Evolutionary conservation across 2,113 vertebrate genomes (phyloP).

Genomic region (Mus musculus): DNA sequence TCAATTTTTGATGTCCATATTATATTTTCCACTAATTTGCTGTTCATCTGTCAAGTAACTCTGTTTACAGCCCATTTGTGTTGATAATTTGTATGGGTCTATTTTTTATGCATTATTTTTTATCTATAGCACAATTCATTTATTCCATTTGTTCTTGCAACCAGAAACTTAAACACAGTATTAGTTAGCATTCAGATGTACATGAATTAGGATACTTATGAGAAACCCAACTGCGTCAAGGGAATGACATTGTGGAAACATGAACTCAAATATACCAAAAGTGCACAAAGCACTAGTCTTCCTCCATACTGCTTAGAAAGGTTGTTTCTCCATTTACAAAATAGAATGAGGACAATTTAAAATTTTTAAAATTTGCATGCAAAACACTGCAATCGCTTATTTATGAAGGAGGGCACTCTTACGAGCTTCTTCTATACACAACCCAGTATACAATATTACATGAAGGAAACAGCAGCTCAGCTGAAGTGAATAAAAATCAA

Average conservation of each 20-base stretch:
- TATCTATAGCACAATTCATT: too few species aligned
- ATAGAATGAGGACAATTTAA: conserved; percentile 87
- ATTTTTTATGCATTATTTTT: too few species aligned
- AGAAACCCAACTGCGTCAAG: too few species aligned
- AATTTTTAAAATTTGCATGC: conserved; percentile 87
- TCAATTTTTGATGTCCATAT: not conserved
- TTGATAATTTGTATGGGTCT: not conserved
- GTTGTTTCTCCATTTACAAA: conserved; percentile 89
- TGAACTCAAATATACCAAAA: conserved; percentile 88
- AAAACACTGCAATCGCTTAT: conserved; percentile 87
- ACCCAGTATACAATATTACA: conserved; percentile 69
- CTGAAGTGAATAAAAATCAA: conserved; percentile 74
- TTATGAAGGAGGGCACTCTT: conserved; percentile 86
- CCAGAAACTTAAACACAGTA: too few species aligned
- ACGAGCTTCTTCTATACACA: conserved; percentile 86
- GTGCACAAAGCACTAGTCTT: conserved; percentile 88
- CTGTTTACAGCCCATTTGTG: not conserved
- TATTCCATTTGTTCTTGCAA: too few species aligned
- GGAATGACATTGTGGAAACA: conserved; percentile 71
- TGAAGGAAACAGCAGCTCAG: conserved; percentile 79
- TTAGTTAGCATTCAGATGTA: too few species aligned
- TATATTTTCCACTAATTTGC: not conserved
- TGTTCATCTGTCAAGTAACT: not conserved
- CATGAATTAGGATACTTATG: too few species aligned
- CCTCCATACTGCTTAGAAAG: conserved; percentile 88